phyloP scores from a whole-genome alignment of 2,797 vertebrate genomes.

The Emys orbicularis region DNA sequence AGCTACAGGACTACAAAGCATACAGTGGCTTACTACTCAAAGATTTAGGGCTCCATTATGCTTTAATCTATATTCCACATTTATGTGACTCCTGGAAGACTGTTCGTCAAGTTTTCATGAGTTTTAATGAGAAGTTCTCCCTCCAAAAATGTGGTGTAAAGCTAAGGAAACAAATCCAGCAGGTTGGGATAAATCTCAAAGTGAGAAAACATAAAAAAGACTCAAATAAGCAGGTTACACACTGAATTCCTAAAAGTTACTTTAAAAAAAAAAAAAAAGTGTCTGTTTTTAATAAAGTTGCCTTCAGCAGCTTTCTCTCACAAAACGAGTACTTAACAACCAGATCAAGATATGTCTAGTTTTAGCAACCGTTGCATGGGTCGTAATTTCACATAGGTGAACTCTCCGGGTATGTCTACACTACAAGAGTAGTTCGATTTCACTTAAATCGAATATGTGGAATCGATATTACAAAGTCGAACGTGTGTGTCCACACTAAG shows the following conservation, averaged over 20 bases:
- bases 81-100: neutral
- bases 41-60: neutral
- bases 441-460: too few relatives aligned
- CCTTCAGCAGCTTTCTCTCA: neutral
- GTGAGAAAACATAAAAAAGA: neutral
- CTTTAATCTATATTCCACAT: neutral
- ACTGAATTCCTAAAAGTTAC: neutral
- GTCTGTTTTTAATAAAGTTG: neutral
- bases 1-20: conserved; percentile 2
- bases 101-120: neutral
- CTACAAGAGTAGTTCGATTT: too few relatives aligned
- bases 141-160: neutral
- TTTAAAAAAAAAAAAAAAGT: neutral
- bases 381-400: neutral
- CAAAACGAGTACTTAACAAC: neutral
- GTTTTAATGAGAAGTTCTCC: neutral
- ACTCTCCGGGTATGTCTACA: too few relatives aligned
- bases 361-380: neutral
- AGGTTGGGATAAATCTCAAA: neutral
- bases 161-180: neutral
- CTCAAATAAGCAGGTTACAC: neutral
- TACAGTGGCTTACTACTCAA: neutral
- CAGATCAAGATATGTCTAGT: neutral
- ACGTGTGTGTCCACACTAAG: too few relatives aligned
- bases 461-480: too few relatives aligned